phyloP scores from a whole-genome alignment of 2,113 vertebrate genomes.

The Hemicordylus capensis region DNA sequence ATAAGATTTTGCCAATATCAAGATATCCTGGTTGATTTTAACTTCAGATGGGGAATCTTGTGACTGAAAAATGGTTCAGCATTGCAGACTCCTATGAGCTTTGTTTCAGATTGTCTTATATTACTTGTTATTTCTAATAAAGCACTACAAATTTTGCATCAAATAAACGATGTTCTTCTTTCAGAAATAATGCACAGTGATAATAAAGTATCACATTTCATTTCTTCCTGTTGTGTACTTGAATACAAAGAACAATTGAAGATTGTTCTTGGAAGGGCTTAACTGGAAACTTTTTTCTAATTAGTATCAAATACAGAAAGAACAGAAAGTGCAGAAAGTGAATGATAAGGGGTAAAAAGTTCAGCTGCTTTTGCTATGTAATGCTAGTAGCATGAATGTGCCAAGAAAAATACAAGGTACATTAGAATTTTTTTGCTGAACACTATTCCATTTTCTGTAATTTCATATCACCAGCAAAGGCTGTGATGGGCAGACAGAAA shows the following conservation, averaged over 20 bases:
- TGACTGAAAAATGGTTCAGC: constrained; percentile 2
- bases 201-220: constrained; percentile 13
- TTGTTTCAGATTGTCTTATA: constrained; percentile 20
- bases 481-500: not conserved
- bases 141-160: constrained; percentile 18
- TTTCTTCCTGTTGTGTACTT: constrained; percentile 5
- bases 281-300: not conserved
- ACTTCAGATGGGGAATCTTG: not conserved
- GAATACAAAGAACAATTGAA: constrained; percentile 26
- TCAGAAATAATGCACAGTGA: not conserved
- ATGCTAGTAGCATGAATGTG: not conserved
- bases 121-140: not conserved
- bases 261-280: constrained; percentile 4
- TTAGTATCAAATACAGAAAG: constrained; percentile 19
- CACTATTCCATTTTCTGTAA: not conserved
- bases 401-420: constrained; percentile 1
- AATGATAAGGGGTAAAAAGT: not conserved
- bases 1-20: not conserved
- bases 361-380: not conserved
- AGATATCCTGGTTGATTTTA: not conserved
- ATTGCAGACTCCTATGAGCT: not conserved
- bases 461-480: not conserved
- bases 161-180: constrained; percentile 18
- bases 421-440: not conserved
- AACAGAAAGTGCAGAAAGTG: not conserved